A percentile compares a stretch with the other conserved stretches of the same genome.
phyloP scores from a whole-genome alignment of 2,888 invertebrate species.

The Plusia festucae region DNA sequence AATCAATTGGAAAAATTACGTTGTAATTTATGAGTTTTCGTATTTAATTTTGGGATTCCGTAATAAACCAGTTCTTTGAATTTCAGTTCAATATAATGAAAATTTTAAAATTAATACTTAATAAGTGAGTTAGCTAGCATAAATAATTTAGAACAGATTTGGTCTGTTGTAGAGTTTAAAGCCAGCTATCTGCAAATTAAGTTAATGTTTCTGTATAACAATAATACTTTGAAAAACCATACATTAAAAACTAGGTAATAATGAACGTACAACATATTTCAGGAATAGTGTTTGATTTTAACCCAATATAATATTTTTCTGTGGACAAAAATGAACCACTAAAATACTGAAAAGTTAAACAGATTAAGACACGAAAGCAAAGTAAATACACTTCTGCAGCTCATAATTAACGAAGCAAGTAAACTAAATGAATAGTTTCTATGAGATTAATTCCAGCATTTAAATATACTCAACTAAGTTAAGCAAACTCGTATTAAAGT shows the following conservation, averaged over 20 bases:
- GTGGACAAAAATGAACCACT: neutral
- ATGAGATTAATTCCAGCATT: constrained; percentile 48
- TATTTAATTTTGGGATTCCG: neutral
- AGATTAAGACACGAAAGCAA: constrained; percentile 19
- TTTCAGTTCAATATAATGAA: too few species aligned
- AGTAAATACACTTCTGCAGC: constrained; percentile 27
- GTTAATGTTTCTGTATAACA: too few species aligned
- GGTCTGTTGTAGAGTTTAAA: too few species aligned
- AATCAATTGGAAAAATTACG: constrained; percentile 6
- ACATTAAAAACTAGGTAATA: too few species aligned
- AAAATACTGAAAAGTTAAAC: constrained; percentile 8
- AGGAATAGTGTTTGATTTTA: too few species aligned
- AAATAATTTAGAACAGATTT: too few species aligned
- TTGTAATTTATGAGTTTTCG: neutral
- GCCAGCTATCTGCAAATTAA: too few species aligned
- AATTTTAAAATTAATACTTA: too few species aligned
- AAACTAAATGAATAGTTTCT: constrained; percentile 45
- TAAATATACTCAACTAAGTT: constrained; percentile 49
- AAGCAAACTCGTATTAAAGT: constrained; percentile 51
- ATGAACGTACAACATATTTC: too few species aligned
- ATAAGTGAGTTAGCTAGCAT: too few species aligned
- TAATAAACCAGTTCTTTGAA: neutral
- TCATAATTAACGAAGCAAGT: constrained; percentile 37
- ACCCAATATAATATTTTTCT: too few species aligned
- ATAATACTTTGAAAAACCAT: too few species aligned